Percentiles rank a stretch among this genome's conserved stretches.
Evolutionary conservation across 2,113 vertebrate genomes (phyloP).

Genomic region (Petroica traversi): DNA sequence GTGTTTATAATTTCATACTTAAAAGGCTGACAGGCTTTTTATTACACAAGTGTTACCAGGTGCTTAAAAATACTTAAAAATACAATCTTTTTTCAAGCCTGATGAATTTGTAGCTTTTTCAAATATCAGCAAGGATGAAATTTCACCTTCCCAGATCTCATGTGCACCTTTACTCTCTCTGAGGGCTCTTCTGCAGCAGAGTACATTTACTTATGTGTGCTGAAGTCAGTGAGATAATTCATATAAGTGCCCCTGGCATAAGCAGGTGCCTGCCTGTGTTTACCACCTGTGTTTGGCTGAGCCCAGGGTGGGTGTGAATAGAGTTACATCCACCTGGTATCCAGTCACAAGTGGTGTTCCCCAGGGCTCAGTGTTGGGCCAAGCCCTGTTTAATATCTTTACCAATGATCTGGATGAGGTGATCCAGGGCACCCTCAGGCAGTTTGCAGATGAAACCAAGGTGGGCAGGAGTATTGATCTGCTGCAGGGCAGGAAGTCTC

Average conservation of each 20-base stretch:
- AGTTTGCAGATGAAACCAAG: not conserved
- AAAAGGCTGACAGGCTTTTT: not conserved
- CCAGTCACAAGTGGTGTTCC: not conserved
- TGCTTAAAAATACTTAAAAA: not conserved
- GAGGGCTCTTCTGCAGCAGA: not conserved
- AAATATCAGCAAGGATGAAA: not conserved
- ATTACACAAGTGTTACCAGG: not conserved
- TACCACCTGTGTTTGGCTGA: not conserved
- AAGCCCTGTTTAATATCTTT: not conserved
- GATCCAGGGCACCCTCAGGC: accelerated
- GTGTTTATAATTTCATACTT: not conserved
- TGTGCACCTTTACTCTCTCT: not conserved
- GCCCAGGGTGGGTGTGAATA: accelerated
- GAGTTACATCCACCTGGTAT: not conserved
- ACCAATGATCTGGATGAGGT: not conserved
- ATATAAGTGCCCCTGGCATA: not conserved
- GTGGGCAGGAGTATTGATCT: accelerated
- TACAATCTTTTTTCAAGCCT: not conserved
- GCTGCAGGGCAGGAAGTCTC: not conserved
- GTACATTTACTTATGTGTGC: not conserved
- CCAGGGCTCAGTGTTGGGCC: not conserved
- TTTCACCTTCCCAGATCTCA: not conserved
- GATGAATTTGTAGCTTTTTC: not conserved
- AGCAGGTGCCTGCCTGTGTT: not conserved
- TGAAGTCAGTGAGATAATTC: not conserved